Evolutionary conservation across 1,140 invertebrate species (phyloP).

Genomic region (Spodoptera litura): DNA sequence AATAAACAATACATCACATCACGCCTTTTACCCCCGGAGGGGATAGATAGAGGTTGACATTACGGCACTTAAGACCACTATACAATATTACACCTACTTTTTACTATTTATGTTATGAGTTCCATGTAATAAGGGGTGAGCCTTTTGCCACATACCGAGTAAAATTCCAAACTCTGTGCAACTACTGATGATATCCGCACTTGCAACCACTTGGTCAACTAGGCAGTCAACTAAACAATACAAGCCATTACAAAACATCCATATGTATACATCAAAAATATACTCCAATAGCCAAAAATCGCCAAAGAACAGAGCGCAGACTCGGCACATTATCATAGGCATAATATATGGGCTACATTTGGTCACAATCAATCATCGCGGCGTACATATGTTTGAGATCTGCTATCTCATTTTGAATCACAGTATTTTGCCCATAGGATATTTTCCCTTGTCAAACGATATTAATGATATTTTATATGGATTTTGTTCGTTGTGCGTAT

Average conservation of each 20-base stretch:
- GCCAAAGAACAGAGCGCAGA: conserved; percentile 2
- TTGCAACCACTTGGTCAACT: not conserved
- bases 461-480: conserved; percentile 3
- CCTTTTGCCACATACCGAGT: too few relatives aligned
- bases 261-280: not conserved
- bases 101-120: too few relatives aligned
- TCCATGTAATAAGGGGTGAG: too few relatives aligned
- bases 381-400: conserved; percentile 9
- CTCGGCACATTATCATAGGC: conserved; percentile 14
- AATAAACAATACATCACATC: too few relatives aligned
- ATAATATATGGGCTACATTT: conserved; percentile 29
- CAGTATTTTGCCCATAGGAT: conserved; percentile 25
- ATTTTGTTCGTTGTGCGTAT: not conserved
- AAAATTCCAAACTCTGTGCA: too few relatives aligned
- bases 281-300: not conserved
- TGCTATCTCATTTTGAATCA: conserved; percentile 28
- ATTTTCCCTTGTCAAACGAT: conserved; percentile 28
- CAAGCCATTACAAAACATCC: not conserved
- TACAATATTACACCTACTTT: too few relatives aligned
- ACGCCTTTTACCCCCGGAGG: too few relatives aligned
- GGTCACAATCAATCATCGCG: conserved; percentile 6
- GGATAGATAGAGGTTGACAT: too few relatives aligned
- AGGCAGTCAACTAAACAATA: not conserved
- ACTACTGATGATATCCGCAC: too few relatives aligned
- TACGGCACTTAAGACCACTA: too few relatives aligned